Percentiles rank a stretch among this genome's conserved stretches.
Conservation (phyloP, 1,140 invertebrate genomes). For the Drosophila leontia region DNA sequence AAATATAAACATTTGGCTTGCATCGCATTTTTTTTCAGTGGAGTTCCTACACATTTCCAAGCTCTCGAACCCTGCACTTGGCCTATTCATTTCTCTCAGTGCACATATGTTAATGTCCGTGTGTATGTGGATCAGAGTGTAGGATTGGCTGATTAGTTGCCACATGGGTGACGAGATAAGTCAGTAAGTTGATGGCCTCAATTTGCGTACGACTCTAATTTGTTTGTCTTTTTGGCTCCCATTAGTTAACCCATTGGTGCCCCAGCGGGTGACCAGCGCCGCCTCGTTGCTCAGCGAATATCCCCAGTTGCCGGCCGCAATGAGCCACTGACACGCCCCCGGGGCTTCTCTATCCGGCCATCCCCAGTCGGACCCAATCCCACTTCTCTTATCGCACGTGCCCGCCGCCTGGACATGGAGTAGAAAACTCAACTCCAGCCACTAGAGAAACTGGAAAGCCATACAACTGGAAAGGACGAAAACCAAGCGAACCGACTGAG, state of each 20-base stretch:
- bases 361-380: conserved; percentile 24
- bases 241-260: conserved; percentile 46
- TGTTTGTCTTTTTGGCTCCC: conserved; percentile 40
- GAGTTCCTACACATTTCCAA: conserved; percentile 14
- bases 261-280: conserved; percentile 34
- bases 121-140: conserved; percentile 23
- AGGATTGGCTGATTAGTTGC: conserved; percentile 32
- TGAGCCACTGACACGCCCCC: conserved; percentile 28
- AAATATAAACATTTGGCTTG: conserved; percentile 11
- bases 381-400: conserved; percentile 36
- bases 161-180: conserved; percentile 44
- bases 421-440: conserved; percentile 3
- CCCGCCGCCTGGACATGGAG: conserved; percentile 28
- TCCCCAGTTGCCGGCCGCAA: conserved; percentile 14
- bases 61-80: conserved; percentile 11
- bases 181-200: conserved; percentile 50
- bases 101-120: conserved; percentile 11
- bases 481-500: conserved; percentile 5
- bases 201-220: conserved; percentile 51
- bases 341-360: conserved; percentile 19
- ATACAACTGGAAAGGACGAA: conserved; percentile 14
- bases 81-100: conserved; percentile 22
- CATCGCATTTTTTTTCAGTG: conserved; percentile 17
- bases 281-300: conserved; percentile 23
- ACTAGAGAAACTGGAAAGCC: conserved; percentile 14